Conservation (phyloP, 2,113 vertebrate genomes). For the Brachirus orientalis region DNA sequence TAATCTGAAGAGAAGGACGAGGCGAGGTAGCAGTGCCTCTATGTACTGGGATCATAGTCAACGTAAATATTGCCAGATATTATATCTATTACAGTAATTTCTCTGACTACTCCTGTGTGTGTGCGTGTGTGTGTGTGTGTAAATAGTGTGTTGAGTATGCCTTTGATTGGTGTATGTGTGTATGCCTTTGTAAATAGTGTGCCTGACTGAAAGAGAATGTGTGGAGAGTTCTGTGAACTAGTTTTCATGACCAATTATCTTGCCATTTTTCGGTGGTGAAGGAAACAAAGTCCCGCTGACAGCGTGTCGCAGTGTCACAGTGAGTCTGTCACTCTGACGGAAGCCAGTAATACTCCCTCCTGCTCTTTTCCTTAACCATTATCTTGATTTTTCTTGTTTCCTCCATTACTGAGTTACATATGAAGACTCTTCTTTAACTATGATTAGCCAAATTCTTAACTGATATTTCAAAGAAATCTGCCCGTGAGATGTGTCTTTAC, state of each 20-base stretch:
- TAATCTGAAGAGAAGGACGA: constrained; percentile 21
- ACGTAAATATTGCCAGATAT: constrained; percentile 57
- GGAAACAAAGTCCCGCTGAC: constrained; percentile 25
- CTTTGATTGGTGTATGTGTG: constrained; percentile 62
- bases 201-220: constrained; percentile 58
- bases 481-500: constrained; percentile 20
- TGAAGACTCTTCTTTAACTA: constrained; percentile 5
- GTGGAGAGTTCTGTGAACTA: constrained; percentile 45
- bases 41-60: constrained; percentile 53
- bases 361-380: neutral
- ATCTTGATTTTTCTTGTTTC: constrained; percentile 9
- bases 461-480: neutral
- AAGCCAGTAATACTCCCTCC: constrained; percentile 45
- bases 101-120: constrained; percentile 70
- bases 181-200: constrained; percentile 76
- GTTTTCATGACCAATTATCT: constrained; percentile 64
- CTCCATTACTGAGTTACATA: constrained; percentile 4
- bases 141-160: constrained; percentile 76
- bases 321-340: constrained; percentile 38
- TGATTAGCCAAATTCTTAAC: constrained; percentile 7
- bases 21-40: constrained; percentile 69
- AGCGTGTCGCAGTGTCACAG: constrained; percentile 20
- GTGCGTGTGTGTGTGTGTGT: constrained; percentile 55
- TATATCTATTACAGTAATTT: constrained; percentile 65
- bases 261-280: constrained; percentile 30